Evolutionary conservation across 2,113 vertebrate genomes (phyloP), one percentile per base, ranked within the genome.

Genomic region (Brienomyrus longianalis): DNA sequence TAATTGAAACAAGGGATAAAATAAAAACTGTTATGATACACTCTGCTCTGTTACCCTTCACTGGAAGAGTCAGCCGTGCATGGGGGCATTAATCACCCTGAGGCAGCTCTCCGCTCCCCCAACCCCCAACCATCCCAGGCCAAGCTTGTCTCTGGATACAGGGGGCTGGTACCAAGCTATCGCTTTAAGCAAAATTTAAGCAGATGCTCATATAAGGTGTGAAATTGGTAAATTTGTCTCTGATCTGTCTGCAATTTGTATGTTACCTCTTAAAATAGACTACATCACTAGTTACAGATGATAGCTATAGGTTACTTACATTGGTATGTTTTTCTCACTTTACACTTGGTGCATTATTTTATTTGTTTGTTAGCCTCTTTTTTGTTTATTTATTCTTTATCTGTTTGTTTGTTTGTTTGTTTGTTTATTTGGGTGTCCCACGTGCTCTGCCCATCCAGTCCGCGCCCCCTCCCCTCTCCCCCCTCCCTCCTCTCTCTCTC

Each of bases 41-140:
- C 83, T 74, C 59, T 86, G 89, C 89, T 62, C 31, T 43, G 43
- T 39, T 21, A 35, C 84, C 27, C 47, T 90, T n/a, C 56, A 50
- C 15, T 87, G 54, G 80, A 48, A 10, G 35, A 87, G 48, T 87
- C 62, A 87, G 62, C 85, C 59, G 66, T 77, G 62, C 84, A 50
- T 86, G 85, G 66, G 13, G 52, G 31, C 59, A 87, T 74, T 54
- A 87, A 74, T 87, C 85, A 77, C 15, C 84, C 31, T 23, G 7
- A 17, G 43, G 89, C 62, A 31, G 21, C 52, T n/a, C 8, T n/a
- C 15, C 7, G 27, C 11, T 77, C 13, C 27, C 15, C 48, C 54
- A 54, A 21, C 54, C 62, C 62, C 62, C 62, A 27, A 11, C 10
- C 15, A 9, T 50, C 45, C 84, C 23, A 31, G 8, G 19, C 59